Conservation (phyloP, 2,113 vertebrate species). For the Chrysemys picta region DNA sequence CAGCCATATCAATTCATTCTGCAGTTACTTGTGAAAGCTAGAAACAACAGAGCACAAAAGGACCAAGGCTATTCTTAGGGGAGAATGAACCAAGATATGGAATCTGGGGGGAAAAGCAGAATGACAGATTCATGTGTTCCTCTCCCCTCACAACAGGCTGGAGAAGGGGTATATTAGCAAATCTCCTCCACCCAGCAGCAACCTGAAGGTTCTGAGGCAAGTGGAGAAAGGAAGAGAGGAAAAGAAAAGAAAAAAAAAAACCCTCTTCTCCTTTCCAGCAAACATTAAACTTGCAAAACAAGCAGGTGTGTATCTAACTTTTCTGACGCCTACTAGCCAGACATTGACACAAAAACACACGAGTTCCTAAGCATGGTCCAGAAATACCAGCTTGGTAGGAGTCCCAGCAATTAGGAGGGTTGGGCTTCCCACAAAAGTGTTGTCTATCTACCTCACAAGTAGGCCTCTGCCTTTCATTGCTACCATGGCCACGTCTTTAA, state of each 20-base stretch:
- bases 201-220: neutral
- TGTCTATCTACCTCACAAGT: neutral
- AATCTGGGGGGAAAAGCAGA: neutral
- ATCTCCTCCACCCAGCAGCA: neutral
- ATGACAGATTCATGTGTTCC: neutral
- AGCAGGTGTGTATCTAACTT: neutral
- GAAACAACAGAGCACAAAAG: neutral
- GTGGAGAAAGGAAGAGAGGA: neutral
- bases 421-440: neutral
- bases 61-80: neutral
- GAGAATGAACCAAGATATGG: neutral
- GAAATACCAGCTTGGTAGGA: neutral
- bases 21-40: neutral
- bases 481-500: accelerated
- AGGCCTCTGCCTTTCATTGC: neutral
- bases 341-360: accelerated
- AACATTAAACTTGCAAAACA: neutral
- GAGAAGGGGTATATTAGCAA: neutral
- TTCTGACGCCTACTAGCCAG: neutral
- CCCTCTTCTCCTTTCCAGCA: neutral
- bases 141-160: accelerated
- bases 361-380: neutral
- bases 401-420: neutral
- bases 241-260: neutral
- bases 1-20: neutral